Percentiles rank a stretch among this genome's conserved stretches.
Conservation (phyloP, 1,140 invertebrate species). For the Argopecten irradians region DNA sequence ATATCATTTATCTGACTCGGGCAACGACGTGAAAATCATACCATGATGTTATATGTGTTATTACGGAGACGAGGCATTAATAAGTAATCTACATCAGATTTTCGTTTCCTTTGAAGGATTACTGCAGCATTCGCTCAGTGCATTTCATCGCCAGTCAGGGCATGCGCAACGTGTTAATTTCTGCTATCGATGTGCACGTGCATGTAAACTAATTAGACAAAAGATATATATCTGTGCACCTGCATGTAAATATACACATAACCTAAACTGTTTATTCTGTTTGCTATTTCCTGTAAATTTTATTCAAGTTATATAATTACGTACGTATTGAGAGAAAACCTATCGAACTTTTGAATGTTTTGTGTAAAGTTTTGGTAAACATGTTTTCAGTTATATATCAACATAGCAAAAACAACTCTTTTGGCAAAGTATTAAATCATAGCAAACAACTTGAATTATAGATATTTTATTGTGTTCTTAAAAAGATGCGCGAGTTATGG, state of each 20-base stretch:
- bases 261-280: neutral
- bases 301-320: too few species aligned
- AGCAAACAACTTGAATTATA: too few species aligned
- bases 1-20: neutral
- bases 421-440: too few species aligned
- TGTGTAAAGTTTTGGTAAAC: too few species aligned
- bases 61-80: neutral
- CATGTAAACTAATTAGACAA: neutral
- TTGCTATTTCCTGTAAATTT: too few species aligned
- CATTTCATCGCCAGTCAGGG: neutral
- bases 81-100: neutral
- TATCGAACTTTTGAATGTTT: too few species aligned
- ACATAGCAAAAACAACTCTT: too few species aligned
- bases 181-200: neutral
- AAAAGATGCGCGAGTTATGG: too few species aligned
- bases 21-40: neutral
- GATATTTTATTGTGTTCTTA: too few species aligned
- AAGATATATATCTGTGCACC: neutral
- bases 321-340: too few species aligned
- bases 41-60: neutral
- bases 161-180: constrained; percentile 1
- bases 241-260: neutral
- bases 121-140: neutral
- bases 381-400: too few species aligned
- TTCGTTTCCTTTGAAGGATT: neutral